These are phyloP conservation scores for Venusia cambrica DNA, from an alignment of 2,888 invertebrate genomes.

Conservation along the genomic window DNA sequence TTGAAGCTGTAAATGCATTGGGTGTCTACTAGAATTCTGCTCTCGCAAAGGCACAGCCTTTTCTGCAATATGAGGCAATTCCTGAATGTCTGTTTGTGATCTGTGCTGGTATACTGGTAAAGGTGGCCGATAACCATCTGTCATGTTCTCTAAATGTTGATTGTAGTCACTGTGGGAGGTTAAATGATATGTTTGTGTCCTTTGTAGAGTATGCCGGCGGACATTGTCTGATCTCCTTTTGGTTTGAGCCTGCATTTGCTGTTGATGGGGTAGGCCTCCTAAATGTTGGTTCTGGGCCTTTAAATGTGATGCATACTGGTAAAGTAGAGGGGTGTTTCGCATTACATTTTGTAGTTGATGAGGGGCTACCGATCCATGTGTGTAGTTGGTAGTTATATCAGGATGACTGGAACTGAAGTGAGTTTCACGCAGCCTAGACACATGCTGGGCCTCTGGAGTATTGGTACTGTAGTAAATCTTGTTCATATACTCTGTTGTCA, in stretches of 20 bases:
- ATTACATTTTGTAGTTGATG: constrained; percentile 56
- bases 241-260: constrained; percentile 55
- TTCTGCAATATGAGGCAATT: constrained; percentile 56
- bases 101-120: constrained; percentile 59
- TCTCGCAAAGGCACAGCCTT: constrained; percentile 61
- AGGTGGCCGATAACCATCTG: constrained; percentile 55
- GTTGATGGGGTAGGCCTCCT: constrained; percentile 60
- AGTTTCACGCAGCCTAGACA: constrained; percentile 66
- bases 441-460: constrained; percentile 62
- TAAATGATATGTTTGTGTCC: constrained; percentile 75
- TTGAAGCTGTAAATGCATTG: constrained; percentile 66
- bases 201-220: constrained; percentile 66
- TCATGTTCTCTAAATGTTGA: constrained; percentile 67
- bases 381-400: constrained; percentile 68
- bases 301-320: constrained; percentile 74
- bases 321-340: constrained; percentile 65
- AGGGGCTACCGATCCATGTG: constrained; percentile 50
- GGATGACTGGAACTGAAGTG: constrained; percentile 78
- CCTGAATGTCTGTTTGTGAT: constrained; percentile 70
- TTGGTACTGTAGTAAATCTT: constrained; percentile 63
- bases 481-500: constrained; percentile 71
- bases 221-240: constrained; percentile 61
- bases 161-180: constrained; percentile 76
- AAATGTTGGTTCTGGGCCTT: constrained; percentile 74
- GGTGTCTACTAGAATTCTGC: constrained; percentile 58